phyloP scores from a whole-genome alignment of 37 sponge, comb jelly and placozoan species.

The Diacarnus erythraeanus region DNA sequence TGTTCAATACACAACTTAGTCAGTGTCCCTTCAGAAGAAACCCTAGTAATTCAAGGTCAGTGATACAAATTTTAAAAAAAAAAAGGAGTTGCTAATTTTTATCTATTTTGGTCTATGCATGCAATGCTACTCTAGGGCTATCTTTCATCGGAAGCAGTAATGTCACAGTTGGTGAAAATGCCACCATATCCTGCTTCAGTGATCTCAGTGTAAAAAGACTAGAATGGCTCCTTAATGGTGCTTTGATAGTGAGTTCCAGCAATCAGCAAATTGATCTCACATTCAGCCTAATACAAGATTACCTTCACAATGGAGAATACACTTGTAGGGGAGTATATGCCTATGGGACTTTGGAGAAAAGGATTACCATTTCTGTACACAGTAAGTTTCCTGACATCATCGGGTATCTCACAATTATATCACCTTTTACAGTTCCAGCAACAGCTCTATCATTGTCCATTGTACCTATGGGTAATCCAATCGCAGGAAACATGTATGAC shows the following conservation, averaged over 20 bases:
- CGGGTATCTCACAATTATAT: background rate
- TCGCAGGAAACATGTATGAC: slow-evolving; percentile 12
- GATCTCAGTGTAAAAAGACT: slow-evolving; percentile 6
- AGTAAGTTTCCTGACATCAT: background rate
- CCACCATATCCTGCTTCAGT: slow-evolving; percentile 14
- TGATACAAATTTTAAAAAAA: background rate
- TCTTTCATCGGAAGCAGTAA: background rate
- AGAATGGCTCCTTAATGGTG: background rate
- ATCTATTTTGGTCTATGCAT: too few species aligned
- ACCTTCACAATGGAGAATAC: slow-evolving; percentile 17
- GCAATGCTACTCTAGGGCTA: background rate
- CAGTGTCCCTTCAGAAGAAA: background rate
- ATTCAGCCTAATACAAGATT: background rate
- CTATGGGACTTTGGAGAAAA: slow-evolving; percentile 14
- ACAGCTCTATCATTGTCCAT: slow-evolving; percentile 4
- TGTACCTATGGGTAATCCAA: background rate
- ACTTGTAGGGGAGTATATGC: background rate
- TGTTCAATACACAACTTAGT: slow-evolving; percentile 2
- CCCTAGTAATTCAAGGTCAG: slow-evolving; percentile 15
- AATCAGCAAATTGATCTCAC: background rate
- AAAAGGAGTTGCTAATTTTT: too few species aligned
- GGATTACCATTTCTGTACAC: slow-evolving; percentile 3
- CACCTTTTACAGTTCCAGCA: slow-evolving; percentile 17
- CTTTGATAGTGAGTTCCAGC: background rate
- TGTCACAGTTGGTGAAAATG: slow-evolving; percentile 12